phyloP scores from a whole-genome alignment of 2,113 vertebrate species.

The Rhabdomys dilectus region DNA sequence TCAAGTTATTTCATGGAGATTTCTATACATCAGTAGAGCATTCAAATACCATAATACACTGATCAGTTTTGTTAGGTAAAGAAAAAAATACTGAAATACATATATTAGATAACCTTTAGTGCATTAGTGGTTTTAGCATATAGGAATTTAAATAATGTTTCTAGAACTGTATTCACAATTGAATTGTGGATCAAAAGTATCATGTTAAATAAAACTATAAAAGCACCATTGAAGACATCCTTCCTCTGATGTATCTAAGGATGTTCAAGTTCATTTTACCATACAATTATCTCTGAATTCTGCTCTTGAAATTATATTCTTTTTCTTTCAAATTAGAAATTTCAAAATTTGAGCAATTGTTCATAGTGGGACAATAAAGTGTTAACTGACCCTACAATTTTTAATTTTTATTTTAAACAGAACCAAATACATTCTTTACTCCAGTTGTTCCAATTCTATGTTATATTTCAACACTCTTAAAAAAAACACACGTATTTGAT shows the following conservation, averaged over 20 bases:
- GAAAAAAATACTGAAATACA: not conserved
- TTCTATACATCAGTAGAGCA: not conserved
- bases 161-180: not conserved
- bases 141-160: not conserved
- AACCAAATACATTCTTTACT: not conserved
- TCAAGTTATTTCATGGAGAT: constrained; percentile 1
- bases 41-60: not conserved
- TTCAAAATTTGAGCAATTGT: not conserved
- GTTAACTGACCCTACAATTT: not conserved
- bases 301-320: not conserved
- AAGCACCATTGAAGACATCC: not conserved
- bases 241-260: not conserved
- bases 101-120: not conserved
- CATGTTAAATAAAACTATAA: not conserved
- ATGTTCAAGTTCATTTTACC: not conserved
- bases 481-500: not conserved
- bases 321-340: not conserved
- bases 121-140: not conserved
- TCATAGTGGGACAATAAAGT: not conserved
- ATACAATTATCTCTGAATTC: not conserved
- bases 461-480: not conserved
- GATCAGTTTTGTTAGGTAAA: not conserved
- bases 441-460: not conserved
- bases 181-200: not conserved
- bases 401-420: not conserved